phyloP scores from a whole-genome alignment of 2,888 invertebrate genomes.

The Pseudococcus jackbeardsleyi region DNA sequence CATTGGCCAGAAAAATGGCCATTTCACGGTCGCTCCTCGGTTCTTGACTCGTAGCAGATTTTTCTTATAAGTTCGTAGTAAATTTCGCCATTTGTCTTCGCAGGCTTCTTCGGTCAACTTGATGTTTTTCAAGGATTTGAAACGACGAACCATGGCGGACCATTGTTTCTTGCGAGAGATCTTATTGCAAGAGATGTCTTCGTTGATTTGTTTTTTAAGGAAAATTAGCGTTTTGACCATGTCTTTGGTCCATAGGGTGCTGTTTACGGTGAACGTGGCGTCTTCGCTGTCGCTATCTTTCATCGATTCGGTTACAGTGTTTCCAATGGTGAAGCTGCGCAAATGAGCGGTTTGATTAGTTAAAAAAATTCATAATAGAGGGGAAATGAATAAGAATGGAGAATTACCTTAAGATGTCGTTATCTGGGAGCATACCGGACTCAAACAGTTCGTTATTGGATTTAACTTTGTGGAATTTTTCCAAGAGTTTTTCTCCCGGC shows the following conservation, averaged over 20 bases:
- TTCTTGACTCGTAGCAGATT: constrained; percentile 30
- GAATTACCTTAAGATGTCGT: neutral
- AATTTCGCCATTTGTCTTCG: constrained; percentile 66
- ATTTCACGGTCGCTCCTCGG: constrained; percentile 1
- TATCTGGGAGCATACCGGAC: neutral
- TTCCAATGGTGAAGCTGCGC: neutral
- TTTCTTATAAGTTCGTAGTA: constrained; percentile 65
- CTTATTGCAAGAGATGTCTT: constrained; percentile 30
- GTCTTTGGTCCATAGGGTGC: constrained; percentile 65
- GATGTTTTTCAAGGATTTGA: constrained; percentile 63
- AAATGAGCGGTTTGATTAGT: neutral
- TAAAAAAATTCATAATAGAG: neutral
- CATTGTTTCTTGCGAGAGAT: constrained; percentile 62
- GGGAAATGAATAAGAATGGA: neutral
- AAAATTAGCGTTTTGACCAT: constrained; percentile 65
- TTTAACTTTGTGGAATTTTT: constrained; percentile 54
- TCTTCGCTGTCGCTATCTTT: constrained; percentile 60
- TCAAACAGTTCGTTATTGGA: neutral
- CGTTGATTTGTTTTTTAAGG: constrained; percentile 55
- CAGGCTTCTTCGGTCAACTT: constrained; percentile 65
- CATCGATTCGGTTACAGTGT: neutral
- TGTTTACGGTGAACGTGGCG: neutral
- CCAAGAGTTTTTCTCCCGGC: constrained; percentile 66
- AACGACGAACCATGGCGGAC: constrained; percentile 64
- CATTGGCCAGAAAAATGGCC: constrained; percentile 62